Conservation (phyloP, 2,113 vertebrate genomes). For the Rallus limicola region DNA sequence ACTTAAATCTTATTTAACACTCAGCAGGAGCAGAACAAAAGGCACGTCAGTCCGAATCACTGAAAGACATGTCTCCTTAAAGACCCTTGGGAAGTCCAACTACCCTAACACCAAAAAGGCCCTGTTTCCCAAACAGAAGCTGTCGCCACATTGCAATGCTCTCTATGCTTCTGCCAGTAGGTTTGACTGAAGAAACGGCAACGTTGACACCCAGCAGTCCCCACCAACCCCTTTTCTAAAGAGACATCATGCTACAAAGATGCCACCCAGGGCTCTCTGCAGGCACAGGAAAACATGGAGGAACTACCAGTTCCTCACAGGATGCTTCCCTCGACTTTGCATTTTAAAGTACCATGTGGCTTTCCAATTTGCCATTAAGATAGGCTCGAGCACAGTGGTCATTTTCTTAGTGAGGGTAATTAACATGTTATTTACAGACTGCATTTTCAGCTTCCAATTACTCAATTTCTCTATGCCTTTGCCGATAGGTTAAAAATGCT, state of each 20-base stretch:
- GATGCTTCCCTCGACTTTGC: fast-evolving
- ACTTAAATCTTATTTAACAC: constrained; percentile 53
- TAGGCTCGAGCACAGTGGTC: fast-evolving
- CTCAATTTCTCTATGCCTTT: background rate
- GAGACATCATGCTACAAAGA: background rate
- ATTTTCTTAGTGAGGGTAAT: background rate
- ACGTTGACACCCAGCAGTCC: fast-evolving
- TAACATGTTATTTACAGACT: background rate
- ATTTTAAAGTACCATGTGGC: background rate
- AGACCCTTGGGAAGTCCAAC: background rate
- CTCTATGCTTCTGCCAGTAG: background rate
- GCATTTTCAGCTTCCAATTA: background rate
- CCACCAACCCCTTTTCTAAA: background rate
- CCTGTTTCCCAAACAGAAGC: background rate
- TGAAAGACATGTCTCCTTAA: background rate
- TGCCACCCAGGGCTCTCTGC: background rate
- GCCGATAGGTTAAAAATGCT: background rate
- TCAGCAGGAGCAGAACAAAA: constrained; percentile 13
- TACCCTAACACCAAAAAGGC: background rate
- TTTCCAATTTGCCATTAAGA: fast-evolving
- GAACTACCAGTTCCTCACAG: fast-evolving
- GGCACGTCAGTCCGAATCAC: background rate
- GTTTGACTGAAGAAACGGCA: background rate
- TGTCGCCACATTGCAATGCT: background rate
- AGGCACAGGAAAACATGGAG: background rate